Evolutionary conservation across 2,113 vertebrate genomes (phyloP).

Genomic region (Dasypus novemcinctus): DNA sequence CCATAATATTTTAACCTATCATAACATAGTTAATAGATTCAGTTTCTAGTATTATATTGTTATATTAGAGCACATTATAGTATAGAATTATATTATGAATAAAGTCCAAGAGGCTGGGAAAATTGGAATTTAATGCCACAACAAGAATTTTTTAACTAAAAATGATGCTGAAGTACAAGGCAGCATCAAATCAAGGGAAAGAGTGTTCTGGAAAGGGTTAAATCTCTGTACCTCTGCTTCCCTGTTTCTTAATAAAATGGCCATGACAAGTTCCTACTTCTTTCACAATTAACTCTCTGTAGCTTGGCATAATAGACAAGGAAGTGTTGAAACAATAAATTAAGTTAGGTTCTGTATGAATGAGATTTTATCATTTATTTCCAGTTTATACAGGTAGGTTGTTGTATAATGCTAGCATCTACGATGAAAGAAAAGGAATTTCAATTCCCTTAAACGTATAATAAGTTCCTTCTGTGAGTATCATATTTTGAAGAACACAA

Average conservation of each 20-base stretch:
- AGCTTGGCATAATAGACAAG: not conserved
- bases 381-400: not conserved
- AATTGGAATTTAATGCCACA: not conserved
- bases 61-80: not conserved
- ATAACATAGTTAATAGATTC: not conserved
- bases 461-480: not conserved
- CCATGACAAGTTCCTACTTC: not conserved
- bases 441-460: not conserved
- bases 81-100: not conserved
- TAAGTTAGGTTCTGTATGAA: not conserved
- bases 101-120: not conserved
- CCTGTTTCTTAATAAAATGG: not conserved
- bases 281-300: not conserved
- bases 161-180: not conserved
- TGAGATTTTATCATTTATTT: not conserved
- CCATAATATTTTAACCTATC: not conserved
- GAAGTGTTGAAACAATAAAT: not conserved
- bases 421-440: not conserved
- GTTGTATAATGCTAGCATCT: not conserved
- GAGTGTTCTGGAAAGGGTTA: not conserved
- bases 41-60: not conserved
- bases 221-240: not conserved
- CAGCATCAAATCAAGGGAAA: accelerated
- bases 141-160: not conserved
- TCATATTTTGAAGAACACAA: not conserved